Evolutionary conservation across 2,888 invertebrate species (phyloP).

Genomic region (Hemicrepidius hirtus): DNA sequence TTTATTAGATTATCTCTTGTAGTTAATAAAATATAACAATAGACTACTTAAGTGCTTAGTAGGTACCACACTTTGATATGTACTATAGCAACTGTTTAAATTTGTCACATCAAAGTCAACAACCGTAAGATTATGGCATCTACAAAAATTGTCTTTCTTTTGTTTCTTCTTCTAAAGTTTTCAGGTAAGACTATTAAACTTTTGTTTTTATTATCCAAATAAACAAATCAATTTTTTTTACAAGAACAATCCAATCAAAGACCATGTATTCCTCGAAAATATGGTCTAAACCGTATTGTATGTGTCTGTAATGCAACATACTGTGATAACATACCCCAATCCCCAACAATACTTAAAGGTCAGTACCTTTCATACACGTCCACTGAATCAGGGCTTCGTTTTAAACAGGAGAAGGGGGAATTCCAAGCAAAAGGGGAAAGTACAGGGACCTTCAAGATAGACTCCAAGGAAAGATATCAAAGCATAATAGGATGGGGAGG

Average conservation of each 20-base stretch:
- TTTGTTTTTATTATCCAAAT: too few relatives aligned
- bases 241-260: not conserved
- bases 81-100: too few relatives aligned
- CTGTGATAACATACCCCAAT: conserved; percentile 69
- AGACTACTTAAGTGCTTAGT: too few relatives aligned
- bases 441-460: conserved; percentile 24
- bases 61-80: too few relatives aligned
- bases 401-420: conserved; percentile 72
- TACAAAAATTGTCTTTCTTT: too few relatives aligned
- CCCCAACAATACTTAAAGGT: conserved; percentile 47
- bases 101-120: too few relatives aligned
- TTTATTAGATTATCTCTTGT: too few relatives aligned
- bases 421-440: conserved; percentile 61
- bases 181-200: too few relatives aligned
- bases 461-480: conserved; percentile 72
- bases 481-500: conserved; percentile 88
- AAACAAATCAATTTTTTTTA: too few relatives aligned
- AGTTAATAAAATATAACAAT: too few relatives aligned
- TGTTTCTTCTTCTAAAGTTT: too few relatives aligned
- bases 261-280: conserved; percentile 33
- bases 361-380: conserved; percentile 68
- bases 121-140: too few relatives aligned
- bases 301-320: conserved; percentile 71
- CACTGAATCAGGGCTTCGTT: conserved; percentile 74
- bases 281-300: conserved; percentile 61